Conservation (phyloP, 2,113 vertebrate species). For the Zosterops pallidus region DNA sequence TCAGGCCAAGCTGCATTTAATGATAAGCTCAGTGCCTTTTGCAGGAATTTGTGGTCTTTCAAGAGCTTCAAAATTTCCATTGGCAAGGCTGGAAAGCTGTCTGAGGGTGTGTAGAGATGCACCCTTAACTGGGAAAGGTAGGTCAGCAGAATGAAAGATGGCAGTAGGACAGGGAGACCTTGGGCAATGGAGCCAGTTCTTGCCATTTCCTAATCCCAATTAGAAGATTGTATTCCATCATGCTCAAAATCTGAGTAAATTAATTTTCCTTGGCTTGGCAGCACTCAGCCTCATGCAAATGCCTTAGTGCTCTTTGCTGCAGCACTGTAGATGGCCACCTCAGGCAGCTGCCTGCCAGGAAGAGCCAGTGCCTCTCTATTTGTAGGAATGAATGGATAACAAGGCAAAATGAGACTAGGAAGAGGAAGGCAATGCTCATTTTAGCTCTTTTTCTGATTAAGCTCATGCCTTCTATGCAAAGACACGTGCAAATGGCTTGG, state of each 20-base stretch:
- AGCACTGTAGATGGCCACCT: neutral
- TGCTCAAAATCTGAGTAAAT: neutral
- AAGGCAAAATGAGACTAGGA: neutral
- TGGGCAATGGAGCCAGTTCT: neutral
- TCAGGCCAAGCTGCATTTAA: neutral
- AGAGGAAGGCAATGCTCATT: neutral
- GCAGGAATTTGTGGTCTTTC: neutral
- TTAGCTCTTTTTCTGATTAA: neutral
- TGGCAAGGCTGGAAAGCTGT: neutral
- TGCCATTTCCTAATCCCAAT: neutral
- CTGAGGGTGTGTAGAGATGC: neutral
- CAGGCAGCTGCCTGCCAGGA: neutral
- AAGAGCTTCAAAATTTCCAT: neutral
- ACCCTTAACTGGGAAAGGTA: neutral
- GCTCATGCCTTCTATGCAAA: neutral
- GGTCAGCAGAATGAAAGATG: neutral
- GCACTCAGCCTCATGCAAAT: neutral
- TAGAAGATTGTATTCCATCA: neutral
- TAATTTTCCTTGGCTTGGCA: slow-evolving; percentile 1
- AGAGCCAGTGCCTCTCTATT: neutral
- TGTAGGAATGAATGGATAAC: neutral
- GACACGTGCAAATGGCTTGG: neutral
- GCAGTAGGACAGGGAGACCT: neutral
- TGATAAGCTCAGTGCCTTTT: neutral
- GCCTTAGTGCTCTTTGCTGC: neutral